Conservation (phyloP, 2,888 invertebrate genomes). For the Thelaira solivaga region DNA sequence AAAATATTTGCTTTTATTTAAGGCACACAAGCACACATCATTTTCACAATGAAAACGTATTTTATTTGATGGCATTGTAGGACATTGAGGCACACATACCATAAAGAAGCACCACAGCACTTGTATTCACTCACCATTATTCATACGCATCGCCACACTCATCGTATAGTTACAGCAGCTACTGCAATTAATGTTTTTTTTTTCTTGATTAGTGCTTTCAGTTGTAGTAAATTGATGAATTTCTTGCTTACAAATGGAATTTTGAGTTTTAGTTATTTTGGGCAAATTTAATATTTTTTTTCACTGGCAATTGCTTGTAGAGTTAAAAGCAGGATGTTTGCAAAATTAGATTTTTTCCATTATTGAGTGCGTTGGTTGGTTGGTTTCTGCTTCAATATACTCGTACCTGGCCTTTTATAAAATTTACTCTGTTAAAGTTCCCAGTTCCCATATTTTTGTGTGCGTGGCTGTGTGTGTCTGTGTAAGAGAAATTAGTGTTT, state of each 20-base stretch:
- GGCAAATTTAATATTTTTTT: too few species aligned
- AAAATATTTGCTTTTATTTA: too few species aligned
- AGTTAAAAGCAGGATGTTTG: neutral
- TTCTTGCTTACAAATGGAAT: slow-evolving; percentile 11
- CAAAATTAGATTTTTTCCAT: slow-evolving; percentile 35
- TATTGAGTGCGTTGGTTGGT: neutral
- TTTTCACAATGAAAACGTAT: too few species aligned
- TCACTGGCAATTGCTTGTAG: neutral
- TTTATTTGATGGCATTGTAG: too few species aligned
- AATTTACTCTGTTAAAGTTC: too few species aligned
- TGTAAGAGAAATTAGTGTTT: too few species aligned
- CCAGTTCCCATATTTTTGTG: too few species aligned
- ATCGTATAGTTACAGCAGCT: slow-evolving; percentile 46
- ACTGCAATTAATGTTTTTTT: neutral
- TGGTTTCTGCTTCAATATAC: neutral
- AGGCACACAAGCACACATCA: too few species aligned
- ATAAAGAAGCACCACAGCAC: too few species aligned
- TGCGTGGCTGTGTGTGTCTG: too few species aligned
- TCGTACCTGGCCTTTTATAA: neutral
- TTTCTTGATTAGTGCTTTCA: neutral
- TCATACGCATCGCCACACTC: slow-evolving; percentile 62
- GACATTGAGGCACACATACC: too few species aligned
- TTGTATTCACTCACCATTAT: slow-evolving; percentile 57
- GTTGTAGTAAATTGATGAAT: neutral
- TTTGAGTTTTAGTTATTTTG: neutral